A percentile compares a stretch with the other conserved stretches of the same genome.
Conservation (phyloP, 2,888 invertebrate species). For the Leistus spinibarbis region DNA sequence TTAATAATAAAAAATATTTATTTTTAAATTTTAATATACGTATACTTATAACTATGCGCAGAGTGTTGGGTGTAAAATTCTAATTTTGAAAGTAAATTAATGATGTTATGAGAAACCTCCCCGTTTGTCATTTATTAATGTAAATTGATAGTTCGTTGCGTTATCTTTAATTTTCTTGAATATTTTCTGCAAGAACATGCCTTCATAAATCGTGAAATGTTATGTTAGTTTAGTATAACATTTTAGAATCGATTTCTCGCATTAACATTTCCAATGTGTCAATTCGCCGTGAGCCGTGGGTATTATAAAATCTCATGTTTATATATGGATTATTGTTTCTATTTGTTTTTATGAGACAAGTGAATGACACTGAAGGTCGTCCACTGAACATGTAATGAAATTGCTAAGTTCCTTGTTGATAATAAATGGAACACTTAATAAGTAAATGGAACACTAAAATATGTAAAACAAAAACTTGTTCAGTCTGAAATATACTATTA, state of each 20-base stretch:
- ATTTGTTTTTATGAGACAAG: background rate
- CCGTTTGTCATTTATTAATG: background rate
- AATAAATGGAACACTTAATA: background rate
- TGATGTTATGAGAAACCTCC: background rate
- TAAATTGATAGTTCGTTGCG: background rate
- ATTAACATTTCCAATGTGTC: background rate
- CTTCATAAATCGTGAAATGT: slow-evolving; percentile 1
- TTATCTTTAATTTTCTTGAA: background rate
- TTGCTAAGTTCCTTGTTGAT: background rate
- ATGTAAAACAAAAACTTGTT: no score
- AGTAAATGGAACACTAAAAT: no score
- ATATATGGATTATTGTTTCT: background rate
- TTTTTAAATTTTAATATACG: no score
- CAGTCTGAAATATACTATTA: no score
- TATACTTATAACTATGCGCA: no score
- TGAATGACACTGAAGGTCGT: slow-evolving; percentile 1
- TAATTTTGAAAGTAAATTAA: no score
- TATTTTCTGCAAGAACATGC: background rate
- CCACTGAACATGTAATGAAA: background rate
- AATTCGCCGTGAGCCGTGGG: background rate
- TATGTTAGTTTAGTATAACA: background rate
- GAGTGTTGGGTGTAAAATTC: no score
- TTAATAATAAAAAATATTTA: no score
- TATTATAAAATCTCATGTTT: background rate
- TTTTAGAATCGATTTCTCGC: background rate